These are phyloP conservation scores for Drosophila koepferae DNA, from an alignment of 2,888 invertebrate genomes.

Conservation along the genomic window DNA sequence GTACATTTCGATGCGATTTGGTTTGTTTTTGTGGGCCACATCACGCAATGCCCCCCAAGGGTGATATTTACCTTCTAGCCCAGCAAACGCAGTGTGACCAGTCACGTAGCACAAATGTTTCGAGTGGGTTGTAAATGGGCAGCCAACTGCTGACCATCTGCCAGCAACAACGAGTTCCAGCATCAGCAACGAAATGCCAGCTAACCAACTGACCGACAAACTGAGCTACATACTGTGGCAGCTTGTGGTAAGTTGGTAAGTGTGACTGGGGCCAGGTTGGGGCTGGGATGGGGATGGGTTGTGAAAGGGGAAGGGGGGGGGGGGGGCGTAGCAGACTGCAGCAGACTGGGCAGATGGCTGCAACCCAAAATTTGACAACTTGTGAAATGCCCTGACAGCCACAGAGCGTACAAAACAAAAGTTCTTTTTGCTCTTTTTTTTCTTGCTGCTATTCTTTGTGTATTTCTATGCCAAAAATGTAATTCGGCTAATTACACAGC, in stretches of 20 bases:
- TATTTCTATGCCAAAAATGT: conserved; percentile 75
- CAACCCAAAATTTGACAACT: conserved; percentile 77
- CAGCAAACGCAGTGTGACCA: conserved; percentile 59
- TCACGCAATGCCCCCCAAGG: conserved; percentile 47
- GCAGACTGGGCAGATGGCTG: conserved; percentile 25
- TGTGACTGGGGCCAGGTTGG: conserved; percentile 5
- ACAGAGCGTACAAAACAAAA: conserved; percentile 73
- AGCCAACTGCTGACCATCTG: conserved; percentile 73
- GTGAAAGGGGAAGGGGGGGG: too few species aligned
- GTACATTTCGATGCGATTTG: conserved; percentile 56
- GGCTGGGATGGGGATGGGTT: neutral
- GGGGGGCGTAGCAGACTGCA: neutral
- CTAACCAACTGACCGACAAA: conserved; percentile 43
- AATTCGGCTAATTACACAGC: conserved; percentile 78
- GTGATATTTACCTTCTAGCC: conserved; percentile 35
- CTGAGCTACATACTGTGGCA: conserved; percentile 51
- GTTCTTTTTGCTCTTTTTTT: conserved; percentile 21
- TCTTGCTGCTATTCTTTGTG: conserved; percentile 60
- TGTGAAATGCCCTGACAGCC: conserved; percentile 75
- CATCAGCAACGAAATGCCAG: conserved; percentile 19
- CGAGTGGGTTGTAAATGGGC: conserved; percentile 71
- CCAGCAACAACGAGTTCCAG: conserved; percentile 30
- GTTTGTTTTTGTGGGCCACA: conserved; percentile 52
- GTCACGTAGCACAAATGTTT: conserved; percentile 79
- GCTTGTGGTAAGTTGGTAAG: conserved; percentile 42